These are phyloP conservation scores for Rachycentron canadum DNA, from an alignment of 2,797 vertebrate species.

Conservation along the genomic window DNA sequence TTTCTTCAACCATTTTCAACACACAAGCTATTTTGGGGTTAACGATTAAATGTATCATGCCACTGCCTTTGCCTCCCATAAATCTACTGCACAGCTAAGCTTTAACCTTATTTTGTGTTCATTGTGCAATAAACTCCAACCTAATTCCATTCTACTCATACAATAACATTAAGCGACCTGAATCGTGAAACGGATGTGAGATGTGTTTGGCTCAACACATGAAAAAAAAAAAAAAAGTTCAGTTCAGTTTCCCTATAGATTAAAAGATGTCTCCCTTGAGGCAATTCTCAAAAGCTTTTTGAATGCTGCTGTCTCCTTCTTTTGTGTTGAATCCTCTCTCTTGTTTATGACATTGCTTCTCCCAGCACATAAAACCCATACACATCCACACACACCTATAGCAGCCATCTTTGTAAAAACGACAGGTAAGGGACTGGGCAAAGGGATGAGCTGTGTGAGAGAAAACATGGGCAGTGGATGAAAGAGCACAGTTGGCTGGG, in stretches of 20 bases:
- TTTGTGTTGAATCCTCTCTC: conserved; percentile 23
- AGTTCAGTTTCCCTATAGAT: conserved; percentile 26
- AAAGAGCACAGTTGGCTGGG: conserved; percentile 55
- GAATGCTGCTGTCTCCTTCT: conserved; percentile 28
- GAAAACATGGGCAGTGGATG: conserved; percentile 35
- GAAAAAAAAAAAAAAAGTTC: background rate
- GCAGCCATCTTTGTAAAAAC: conserved; percentile 51
- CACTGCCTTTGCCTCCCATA: too few species aligned
- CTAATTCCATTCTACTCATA: conserved; percentile 23
- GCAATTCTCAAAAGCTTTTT: conserved; percentile 51
- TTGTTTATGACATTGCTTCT: conserved; percentile 39
- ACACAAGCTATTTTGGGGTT: too few species aligned
- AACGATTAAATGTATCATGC: too few species aligned
- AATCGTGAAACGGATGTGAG: conserved; percentile 29
- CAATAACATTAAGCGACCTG: conserved; percentile 20
- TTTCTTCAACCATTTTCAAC: too few species aligned
- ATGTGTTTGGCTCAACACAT: conserved; percentile 16
- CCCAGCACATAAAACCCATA: conserved; percentile 14
- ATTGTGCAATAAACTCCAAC: conserved; percentile 26
- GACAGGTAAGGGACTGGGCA: conserved; percentile 57
- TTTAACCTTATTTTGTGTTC: conserved; percentile 21
- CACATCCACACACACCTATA: conserved; percentile 9
- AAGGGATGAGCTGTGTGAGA: conserved; percentile 50
- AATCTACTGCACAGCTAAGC: background rate
- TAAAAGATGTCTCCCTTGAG: conserved; percentile 50